phyloP scores from a whole-genome alignment of 2,797 vertebrate genomes.

The Phrynocephalus vlangalii region DNA sequence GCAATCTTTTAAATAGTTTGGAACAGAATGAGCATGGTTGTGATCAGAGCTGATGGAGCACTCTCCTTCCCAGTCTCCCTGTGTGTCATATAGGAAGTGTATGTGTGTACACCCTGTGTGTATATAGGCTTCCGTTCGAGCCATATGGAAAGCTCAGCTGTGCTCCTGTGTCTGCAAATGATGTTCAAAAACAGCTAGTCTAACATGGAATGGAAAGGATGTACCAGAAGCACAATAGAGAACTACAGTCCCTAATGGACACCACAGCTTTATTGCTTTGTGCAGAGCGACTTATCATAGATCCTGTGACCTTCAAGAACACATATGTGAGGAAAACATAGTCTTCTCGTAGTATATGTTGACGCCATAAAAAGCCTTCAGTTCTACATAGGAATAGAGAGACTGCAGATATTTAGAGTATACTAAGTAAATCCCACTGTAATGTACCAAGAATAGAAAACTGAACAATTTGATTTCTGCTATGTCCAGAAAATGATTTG shows the following conservation, averaged over 20 bases:
- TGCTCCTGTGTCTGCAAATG: too few relatives aligned
- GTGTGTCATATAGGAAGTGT: background rate
- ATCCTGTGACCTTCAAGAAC: slow-evolving; percentile 5
- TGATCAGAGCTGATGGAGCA: background rate
- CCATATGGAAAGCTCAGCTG: too few relatives aligned
- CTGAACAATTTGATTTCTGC: too few relatives aligned
- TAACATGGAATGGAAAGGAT: background rate
- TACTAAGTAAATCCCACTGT: background rate
- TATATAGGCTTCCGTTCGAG: background rate
- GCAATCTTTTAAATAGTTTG: too few relatives aligned
- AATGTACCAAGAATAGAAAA: background rate
- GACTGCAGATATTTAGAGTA: background rate
- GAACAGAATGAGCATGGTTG: background rate
- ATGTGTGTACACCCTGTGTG: background rate
- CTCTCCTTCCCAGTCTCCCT: background rate
- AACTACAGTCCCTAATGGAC: background rate
- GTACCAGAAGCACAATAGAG: background rate
- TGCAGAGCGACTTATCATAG: background rate
- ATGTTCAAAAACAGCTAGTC: background rate
- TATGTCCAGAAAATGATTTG: too few relatives aligned
- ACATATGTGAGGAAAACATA: background rate
- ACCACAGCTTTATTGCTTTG: background rate
- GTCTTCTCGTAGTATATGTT: background rate
- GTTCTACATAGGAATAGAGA: background rate
- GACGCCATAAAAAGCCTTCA: background rate